A percentile compares a stretch with the other conserved stretches of the same genome.
phyloP scores from a whole-genome alignment of 2,888 invertebrate genomes.

The Antheraea yamamai region DNA sequence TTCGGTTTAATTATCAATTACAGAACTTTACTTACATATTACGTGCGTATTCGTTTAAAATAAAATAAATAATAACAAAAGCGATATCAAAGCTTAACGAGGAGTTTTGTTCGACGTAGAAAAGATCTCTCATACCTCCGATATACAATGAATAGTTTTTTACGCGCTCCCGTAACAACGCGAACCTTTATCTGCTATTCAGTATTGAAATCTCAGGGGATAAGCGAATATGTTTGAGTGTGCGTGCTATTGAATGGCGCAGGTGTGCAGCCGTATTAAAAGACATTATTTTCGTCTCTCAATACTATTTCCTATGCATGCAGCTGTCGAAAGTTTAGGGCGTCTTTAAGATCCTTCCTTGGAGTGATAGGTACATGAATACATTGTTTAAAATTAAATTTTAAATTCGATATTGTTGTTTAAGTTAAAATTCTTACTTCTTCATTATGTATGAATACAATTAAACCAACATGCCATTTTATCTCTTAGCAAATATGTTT shows the following conservation, averaged over 20 bases:
- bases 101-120: conserved; percentile 10
- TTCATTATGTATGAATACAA: background rate
- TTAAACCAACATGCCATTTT: background rate
- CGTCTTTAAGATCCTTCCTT: background rate
- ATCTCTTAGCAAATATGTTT: background rate
- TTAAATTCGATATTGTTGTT: background rate
- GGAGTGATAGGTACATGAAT: background rate
- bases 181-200: conserved; percentile 26
- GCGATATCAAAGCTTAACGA: conserved; percentile 13
- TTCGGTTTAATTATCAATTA: background rate
- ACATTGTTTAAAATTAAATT: too few relatives aligned
- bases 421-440: background rate
- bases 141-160: conserved; percentile 18
- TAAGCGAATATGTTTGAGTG: conserved; percentile 23
- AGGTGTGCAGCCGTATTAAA: conserved; percentile 44
- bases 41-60: conserved; percentile 8
- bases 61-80: conserved; percentile 9
- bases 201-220: conserved; percentile 25
- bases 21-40: background rate
- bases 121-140: conserved; percentile 7
- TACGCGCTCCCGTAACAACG: conserved; percentile 21
- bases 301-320: conserved; percentile 35
- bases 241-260: conserved; percentile 31
- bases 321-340: conserved; percentile 17
- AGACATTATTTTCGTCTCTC: conserved; percentile 18